Conservation (phyloP, 1,140 invertebrate species). For the Neomicropteryx cornuta region DNA sequence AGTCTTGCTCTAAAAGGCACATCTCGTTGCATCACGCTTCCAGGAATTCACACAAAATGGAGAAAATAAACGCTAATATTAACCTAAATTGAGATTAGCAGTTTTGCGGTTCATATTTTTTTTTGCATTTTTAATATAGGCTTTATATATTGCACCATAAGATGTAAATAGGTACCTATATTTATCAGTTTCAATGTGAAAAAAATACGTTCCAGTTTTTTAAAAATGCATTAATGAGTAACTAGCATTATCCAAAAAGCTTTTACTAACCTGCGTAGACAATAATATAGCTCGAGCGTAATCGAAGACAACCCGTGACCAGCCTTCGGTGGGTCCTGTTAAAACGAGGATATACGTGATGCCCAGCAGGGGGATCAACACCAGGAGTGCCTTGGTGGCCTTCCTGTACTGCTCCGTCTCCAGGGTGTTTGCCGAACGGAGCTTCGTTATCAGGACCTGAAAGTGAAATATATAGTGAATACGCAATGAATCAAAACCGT, state of each 20-base stretch:
- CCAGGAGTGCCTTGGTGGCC: conserved; percentile 77
- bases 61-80: no score
- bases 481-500: not conserved
- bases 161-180: no score
- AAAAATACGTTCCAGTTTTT: conserved; percentile 29
- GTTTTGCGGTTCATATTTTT: no score
- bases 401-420: conserved; percentile 85
- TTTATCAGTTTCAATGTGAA: conserved; percentile 4
- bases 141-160: no score
- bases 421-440: conserved; percentile 71
- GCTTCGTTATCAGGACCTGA: conserved; percentile 83
- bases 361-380: conserved; percentile 80
- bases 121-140: no score
- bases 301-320: conserved; percentile 51
- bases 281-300: conserved; percentile 61
- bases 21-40: no score
- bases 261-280: conserved; percentile 65
- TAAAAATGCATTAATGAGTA: no score
- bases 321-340: conserved; percentile 57
- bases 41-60: no score
- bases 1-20: no score
- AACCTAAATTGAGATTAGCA: no score
- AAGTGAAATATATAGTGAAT: conserved; percentile 3
- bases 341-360: conserved; percentile 77
- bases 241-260: no score